phyloP scores from a whole-genome alignment of 2,888 invertebrate species.

The Tetheella fluctuosa region DNA sequence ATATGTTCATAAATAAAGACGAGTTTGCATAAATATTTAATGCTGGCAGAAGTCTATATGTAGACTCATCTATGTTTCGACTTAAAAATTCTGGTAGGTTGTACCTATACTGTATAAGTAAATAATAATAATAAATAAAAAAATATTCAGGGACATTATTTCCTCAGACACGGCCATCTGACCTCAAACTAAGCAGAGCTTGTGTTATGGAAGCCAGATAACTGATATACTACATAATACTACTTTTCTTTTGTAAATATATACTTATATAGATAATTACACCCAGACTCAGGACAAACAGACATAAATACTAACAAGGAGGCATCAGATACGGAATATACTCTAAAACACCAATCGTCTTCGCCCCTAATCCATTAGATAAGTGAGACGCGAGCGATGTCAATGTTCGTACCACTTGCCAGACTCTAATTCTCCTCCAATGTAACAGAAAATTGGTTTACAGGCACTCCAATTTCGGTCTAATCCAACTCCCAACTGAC shows the following conservation, averaged over 20 bases:
- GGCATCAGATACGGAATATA: conserved; percentile 20
- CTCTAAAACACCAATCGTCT: not conserved
- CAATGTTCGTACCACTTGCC: not conserved
- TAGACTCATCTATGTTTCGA: too few relatives aligned
- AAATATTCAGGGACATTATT: too few relatives aligned
- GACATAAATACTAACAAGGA: conserved; percentile 7
- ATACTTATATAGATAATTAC: too few relatives aligned
- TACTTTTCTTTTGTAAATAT: too few relatives aligned
- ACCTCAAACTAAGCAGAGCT: too few relatives aligned
- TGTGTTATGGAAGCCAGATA: too few relatives aligned
- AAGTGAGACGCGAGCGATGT: not conserved
- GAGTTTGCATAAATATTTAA: not conserved
- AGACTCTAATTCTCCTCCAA: conserved; percentile 8
- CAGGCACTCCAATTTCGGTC: conserved; percentile 25
- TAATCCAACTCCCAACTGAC: conserved; percentile 12
- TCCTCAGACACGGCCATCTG: too few relatives aligned
- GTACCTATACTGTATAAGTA: too few relatives aligned
- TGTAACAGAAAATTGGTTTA: conserved; percentile 32
- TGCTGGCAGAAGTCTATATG: not conserved
- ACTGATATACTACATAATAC: too few relatives aligned
- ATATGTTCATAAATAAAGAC: not conserved
- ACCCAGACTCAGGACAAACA: too few relatives aligned
- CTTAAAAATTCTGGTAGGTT: too few relatives aligned
- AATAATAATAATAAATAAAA: too few relatives aligned
- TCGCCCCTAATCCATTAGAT: conserved; percentile 32